Base-by-base conservation (phyloP, 2,797 vertebrate genomes). In the Micropoecilia bifurca region DNA sequence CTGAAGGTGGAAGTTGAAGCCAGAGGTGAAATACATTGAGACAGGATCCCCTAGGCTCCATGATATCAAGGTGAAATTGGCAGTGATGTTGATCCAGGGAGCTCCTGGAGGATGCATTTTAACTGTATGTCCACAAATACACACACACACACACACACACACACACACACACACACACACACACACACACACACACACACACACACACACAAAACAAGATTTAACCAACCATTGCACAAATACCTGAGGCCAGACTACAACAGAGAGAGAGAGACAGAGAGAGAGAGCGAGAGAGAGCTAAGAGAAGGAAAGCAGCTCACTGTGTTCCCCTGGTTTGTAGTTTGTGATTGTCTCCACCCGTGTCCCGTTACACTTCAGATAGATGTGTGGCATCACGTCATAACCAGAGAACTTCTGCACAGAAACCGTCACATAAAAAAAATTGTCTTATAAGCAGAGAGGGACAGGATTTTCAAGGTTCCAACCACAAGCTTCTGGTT, bases 31-130 rank as follows among this genome's bases (percentile, higher is more conserved):
- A 1, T 0, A 1, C 0, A 0, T 0, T 0, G 93, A 89, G 22
- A 2, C 20, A 6, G 78, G 83, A 7, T 5, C 1, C 10, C 87
- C 89, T 2, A 4, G 69, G 57, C 43, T 89, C 95, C 95, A 96
- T 0, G 68, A 87, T 47, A 96, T 74, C 66, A 39, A 50, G 0
- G 82, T 92, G 9, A 75, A 75, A 2, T 77, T 87, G 2, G 68
- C 74, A 1, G 45, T 81, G 30, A 53, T 74, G 76, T 0, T 88
- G 79, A 96, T 55, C 1, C 20, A 78, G 2, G 91, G 93, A 63
- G 33, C 66, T 3, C 72, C 79, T 28, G 94, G 95, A 53, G 93
- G 89, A 71, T 90, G 83, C 87, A 95, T 80, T 85, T 95, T 94
- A 72, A 96, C 96, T 96, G 87, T 28, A 78, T 12, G 53, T 1